Conservation (phyloP, 2,113 vertebrate species). For the Hippocampus zosterae region DNA sequence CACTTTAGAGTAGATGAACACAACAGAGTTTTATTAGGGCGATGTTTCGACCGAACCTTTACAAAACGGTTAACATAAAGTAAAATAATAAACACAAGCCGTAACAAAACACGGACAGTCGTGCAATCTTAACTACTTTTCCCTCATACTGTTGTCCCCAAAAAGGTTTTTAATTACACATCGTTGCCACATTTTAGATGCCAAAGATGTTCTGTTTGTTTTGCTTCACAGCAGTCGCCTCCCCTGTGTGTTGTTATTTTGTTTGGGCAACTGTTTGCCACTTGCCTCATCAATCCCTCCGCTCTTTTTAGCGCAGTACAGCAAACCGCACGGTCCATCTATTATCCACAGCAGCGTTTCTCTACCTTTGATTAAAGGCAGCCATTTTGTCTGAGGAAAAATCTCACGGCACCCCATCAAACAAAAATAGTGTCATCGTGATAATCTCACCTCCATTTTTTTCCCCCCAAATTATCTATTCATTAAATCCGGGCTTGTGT, state of each 20-base stretch:
- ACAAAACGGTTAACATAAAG: too few species aligned
- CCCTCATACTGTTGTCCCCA: too few species aligned
- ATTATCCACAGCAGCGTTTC: not conserved
- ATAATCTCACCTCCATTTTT: not conserved
- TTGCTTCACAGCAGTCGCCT: not conserved
- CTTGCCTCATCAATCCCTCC: constrained; percentile 3
- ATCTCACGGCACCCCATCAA: not conserved
- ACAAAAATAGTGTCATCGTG: not conserved
- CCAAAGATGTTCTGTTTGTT: not conserved
- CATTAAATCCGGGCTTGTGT: not conserved
- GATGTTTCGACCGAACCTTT: not conserved
- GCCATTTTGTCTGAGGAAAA: not conserved
- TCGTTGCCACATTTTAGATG: too few species aligned
- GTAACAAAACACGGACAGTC: too few species aligned
- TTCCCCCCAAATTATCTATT: too few species aligned
- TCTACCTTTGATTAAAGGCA: not conserved
- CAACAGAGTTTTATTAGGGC: not conserved
- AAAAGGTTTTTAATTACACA: too few species aligned
- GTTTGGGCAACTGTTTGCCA: constrained; percentile 2
- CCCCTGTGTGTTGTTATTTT: constrained; percentile 2
- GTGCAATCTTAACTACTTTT: too few species aligned
- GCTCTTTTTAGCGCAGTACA: not conserved
- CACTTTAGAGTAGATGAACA: not conserved
- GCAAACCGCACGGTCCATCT: not conserved
- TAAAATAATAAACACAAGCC: too few species aligned